Evolutionary conservation across 2,797 vertebrate genomes (phyloP).

Genomic region (Bradypus variegatus): DNA sequence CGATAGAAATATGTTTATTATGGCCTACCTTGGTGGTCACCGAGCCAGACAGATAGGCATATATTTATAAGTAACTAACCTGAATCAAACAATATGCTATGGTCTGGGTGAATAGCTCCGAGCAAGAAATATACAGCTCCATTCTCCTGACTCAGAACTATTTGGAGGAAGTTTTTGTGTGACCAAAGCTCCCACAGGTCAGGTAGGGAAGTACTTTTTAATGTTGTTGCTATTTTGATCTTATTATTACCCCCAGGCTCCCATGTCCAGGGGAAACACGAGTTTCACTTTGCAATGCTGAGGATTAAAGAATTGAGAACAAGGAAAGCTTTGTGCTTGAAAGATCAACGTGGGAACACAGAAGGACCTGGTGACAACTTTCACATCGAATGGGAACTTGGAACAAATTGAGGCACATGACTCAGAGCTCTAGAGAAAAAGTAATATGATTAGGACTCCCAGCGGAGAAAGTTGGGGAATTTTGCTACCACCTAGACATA

Average conservation of each 20-base stretch:
- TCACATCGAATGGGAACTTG: neutral
- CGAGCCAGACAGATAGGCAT: neutral
- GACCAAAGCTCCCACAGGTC: neutral
- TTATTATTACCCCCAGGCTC: neutral
- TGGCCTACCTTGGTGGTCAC: neutral
- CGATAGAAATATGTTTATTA: neutral
- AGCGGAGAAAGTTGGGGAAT: neutral
- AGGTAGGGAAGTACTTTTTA: neutral
- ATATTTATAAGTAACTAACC: neutral
- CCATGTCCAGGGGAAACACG: neutral
- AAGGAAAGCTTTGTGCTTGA: neutral
- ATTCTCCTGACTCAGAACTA: neutral
- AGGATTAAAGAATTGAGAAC: neutral
- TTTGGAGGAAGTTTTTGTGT: neutral
- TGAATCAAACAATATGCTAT: neutral
- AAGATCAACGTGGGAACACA: neutral
- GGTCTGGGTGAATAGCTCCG: neutral
- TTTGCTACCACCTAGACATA: neutral
- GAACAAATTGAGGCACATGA: neutral
- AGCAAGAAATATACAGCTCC: neutral
- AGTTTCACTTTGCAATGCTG: neutral
- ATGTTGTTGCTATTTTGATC: neutral
- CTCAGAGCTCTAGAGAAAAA: neutral
- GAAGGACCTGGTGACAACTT: neutral
- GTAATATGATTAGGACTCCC: neutral